Conservation (phyloP, 2,113 vertebrate genomes). For the Edolisoma coerulescens region DNA sequence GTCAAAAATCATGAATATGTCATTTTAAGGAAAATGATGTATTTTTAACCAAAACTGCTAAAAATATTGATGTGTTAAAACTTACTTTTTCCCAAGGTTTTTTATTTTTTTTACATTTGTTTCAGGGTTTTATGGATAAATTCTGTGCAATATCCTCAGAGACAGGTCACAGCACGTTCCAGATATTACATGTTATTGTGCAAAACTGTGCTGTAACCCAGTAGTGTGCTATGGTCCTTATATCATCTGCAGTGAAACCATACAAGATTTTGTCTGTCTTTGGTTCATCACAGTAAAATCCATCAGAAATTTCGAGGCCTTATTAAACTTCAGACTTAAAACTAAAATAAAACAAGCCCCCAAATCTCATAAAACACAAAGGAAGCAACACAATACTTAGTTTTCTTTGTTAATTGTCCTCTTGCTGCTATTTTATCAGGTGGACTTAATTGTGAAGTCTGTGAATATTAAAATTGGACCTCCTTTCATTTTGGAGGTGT, state of each 20-base stretch:
- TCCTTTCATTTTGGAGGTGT: neutral
- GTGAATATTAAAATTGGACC: neutral
- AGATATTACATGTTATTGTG: neutral
- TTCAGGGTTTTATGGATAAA: neutral
- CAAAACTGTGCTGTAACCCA: neutral
- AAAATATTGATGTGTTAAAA: neutral
- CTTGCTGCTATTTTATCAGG: neutral
- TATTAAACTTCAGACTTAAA: neutral
- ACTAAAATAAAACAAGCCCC: neutral
- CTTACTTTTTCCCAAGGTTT: neutral
- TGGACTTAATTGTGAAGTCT: neutral
- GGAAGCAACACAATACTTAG: neutral
- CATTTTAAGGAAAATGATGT: neutral
- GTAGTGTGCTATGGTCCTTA: neutral
- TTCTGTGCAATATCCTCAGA: neutral
- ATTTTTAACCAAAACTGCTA: neutral
- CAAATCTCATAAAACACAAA: neutral
- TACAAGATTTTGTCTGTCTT: neutral
- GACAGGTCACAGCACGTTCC: neutral
- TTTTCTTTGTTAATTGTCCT: neutral
- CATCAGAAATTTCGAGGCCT: neutral
- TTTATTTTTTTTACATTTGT: neutral
- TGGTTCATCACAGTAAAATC: neutral
- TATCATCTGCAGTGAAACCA: neutral
- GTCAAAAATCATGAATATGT: neutral